Evolutionary conservation across 1,140 invertebrate species (phyloP), one percentile per base, ranked within the genome.

Genomic region (Reticulitermes speratus): DNA sequence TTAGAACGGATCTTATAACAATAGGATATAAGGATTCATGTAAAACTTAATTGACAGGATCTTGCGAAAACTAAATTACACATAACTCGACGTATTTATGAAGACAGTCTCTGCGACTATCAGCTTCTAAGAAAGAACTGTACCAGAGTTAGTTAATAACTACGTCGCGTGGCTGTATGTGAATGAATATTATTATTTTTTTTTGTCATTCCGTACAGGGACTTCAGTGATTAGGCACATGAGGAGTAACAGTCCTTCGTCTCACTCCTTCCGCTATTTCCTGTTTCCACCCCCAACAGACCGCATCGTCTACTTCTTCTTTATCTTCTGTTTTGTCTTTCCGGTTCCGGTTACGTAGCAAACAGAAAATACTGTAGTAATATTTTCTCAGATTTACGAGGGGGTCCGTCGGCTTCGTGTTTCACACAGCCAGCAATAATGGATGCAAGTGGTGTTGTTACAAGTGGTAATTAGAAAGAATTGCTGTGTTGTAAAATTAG

Each of bases 301-400:
- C 65, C 65, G n/a, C 65, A 30, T 75, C 65, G 7, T 30, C 65
- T 75, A 14, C 65, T 75, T 30, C 25, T 75, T 75, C 65, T 75
- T 75, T 75, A 75, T 75, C 65, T 75, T 75, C 65, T 75, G 14
- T 75, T 75, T 30, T 75, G 65, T 75, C 65, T 75, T 75, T 75
- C 65, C 65, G 65, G 65, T 75, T 75, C 65, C 65, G 25, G 65
- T 75, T n/a, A 6, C n/a, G 65, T 75, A 12, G 65, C 65, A 75
- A 75, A 75, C 65, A 75, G 65, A 75, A 75, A 75, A 75, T 75
- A 30, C 65, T 30, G 25, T 8, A 30, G 65, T 75, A 75, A 75
- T 75, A 75, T 75, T 75, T 75, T 75, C 65, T 75, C n/a, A 75
- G 65, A 75, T 75, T 75, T 75, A 75, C n/a, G 65, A 75, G 25